These are phyloP conservation scores for Eulemur rufifrons DNA, from an alignment of 2,113 vertebrate species.

Conservation along the genomic window DNA sequence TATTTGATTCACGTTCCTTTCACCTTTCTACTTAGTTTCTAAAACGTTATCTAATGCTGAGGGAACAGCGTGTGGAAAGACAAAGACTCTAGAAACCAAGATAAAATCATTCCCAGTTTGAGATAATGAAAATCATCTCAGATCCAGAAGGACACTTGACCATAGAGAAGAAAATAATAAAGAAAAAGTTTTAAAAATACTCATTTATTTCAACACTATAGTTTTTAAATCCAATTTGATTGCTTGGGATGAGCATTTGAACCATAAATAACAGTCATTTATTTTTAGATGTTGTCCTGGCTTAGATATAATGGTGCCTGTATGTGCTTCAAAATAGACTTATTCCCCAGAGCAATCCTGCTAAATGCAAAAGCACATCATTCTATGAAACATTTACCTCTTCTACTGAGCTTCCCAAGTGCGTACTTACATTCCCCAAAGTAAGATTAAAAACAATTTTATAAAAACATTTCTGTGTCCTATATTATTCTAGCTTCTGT, in stretches of 20 bases:
- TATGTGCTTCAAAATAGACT: constrained; percentile 15
- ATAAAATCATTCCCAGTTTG: neutral
- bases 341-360: neutral
- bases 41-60: neutral
- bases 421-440: neutral
- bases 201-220: neutral
- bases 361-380: neutral
- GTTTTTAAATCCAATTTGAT: constrained; percentile 29
- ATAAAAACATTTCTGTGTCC: neutral
- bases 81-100: neutral
- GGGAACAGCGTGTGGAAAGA: neutral
- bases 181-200: neutral
- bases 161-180: neutral
- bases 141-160: neutral
- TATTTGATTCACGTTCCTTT: neutral
- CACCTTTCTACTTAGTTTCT: neutral
- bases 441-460: constrained; percentile 32
- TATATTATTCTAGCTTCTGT: neutral
- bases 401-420: neutral
- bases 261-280: neutral
- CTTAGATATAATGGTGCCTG: neutral
- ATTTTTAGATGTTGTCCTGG: neutral
- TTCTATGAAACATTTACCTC: neutral
- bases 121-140: neutral
- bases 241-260: neutral